Evolutionary conservation across 2,113 vertebrate species (phyloP), one percentile per base, ranked within the genome.

Genomic region (Heterochromis multidens): DNA sequence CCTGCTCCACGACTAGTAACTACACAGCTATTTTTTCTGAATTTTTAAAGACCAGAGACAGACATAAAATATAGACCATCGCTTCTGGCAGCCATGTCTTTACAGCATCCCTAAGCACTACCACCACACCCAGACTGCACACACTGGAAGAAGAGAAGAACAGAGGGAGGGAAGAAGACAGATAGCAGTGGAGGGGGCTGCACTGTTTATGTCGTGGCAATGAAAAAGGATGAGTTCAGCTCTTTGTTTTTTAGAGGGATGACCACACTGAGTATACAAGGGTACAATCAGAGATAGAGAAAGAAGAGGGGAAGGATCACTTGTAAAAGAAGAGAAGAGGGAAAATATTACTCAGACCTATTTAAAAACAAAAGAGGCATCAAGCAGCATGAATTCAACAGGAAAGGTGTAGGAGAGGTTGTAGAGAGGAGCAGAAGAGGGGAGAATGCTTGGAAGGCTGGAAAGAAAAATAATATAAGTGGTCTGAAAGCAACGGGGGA

Each of bases 51-150:
- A 49, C 33, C 59, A 29, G 57, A 80, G 16, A 37, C 12, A 49
- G 63, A 78, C 33, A 67, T 79, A 81, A 87, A 85, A 89, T 61
- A 70, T 86, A 76, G 82, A 82, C 58, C 59, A 33, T 3, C 3
- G 57, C 80, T 87, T 81, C 89, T 80, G 87, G 84, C 58, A 83
- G 74, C 72, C 65, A 29, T 82, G 88, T 70, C 40, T 90, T 70
- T 62, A 54, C 59, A 88, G 89, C 91, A 72, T 92, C 88, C 81
- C 54, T 19, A 8, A 85, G 79, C 74, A 80, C 82, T 37, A 67
- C 58, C 80, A 87, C 94, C 93, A 94, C 94, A 93, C 93, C 95
- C 95, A 93, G 62, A 91, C 85, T 81, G 89, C 86, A 92, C 90
- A 67, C 16, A 79, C 80, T 81, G 84, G 70, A 78, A 82, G 25